Conservation (phyloP, 1,140 invertebrate genomes). For the Rhagoletis zephyria region DNA sequence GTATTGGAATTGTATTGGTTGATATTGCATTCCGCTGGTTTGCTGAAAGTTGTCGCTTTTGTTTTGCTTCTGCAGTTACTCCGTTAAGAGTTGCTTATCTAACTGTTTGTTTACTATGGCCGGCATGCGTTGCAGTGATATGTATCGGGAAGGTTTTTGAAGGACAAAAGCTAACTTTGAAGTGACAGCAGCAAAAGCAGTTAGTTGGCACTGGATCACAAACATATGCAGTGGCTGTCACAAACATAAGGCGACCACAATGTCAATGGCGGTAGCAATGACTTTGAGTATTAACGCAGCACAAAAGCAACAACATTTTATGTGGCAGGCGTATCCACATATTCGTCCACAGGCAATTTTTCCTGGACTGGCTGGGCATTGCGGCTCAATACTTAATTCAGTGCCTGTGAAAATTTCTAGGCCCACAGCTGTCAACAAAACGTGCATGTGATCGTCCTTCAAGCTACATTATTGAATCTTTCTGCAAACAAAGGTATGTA, state of each 20-base stretch:
- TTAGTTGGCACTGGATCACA: neutral
- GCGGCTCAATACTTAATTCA: no score
- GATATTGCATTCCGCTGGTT: neutral
- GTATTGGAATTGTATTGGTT: neutral
- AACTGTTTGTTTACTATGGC: constrained; percentile 25
- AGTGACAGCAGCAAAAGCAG: neutral
- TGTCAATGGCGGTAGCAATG: no score
- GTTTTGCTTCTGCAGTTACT: neutral
- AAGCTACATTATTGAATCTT: neutral
- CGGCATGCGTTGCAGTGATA: neutral
- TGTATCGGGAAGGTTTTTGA: neutral
- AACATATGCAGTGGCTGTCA: neutral
- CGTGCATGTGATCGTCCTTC: neutral
- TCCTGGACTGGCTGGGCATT: no score
- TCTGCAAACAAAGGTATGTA: neutral
- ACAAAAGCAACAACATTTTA: no score
- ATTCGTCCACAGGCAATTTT: no score
- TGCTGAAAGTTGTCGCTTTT: neutral
- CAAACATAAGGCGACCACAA: neutral
- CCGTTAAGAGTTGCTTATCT: constrained; percentile 30
- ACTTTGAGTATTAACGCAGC: no score
- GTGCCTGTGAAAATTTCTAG: neutral
- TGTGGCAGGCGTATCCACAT: no score
- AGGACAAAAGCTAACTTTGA: constrained; percentile 23
- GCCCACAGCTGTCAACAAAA: neutral